Evolutionary conservation across 2,888 invertebrate species (phyloP), one percentile per base, ranked within the genome.

Genomic region (Pomacea canaliculata): DNA sequence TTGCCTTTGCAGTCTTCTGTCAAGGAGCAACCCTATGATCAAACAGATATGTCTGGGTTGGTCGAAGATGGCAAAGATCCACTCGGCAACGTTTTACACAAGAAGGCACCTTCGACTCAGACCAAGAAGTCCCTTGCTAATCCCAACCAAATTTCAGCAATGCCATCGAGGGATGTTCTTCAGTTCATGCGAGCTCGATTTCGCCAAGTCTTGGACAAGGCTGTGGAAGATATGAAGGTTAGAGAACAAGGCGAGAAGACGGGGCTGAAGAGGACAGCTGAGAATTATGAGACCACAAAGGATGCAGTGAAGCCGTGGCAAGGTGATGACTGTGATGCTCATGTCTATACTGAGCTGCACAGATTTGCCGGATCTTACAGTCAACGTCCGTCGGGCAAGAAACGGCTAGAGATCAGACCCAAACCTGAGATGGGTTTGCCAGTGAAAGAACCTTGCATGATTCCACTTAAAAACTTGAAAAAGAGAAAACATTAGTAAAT

Each of bases 131-230:
- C 74, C 7, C 62, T 74, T 68, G 60, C 68, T 19, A 67, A 60
- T 18, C 74, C 62, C 49, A 69, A 23, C 69, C 74, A 74, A 37
- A 69, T 74, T 12, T 23, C 59, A 56, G 59, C 37, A 0, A 83
- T 83, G 81, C 83, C 83, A 13, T 78, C 85, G 16, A 84, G 81
- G 75, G 84, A 85, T 56, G 81, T 81, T 72, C 78, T 86, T 48
- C 84, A 83, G 77, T 82, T 80, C 80, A 85, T 84, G 9, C 72
- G 86, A n/a, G 80, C 77, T 46, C 79, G 83, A 72, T 86, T 86
- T 76, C 77, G 71, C 70, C 69, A 82, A 68, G 80, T 82, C 13
- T 69, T 86, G 46, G 82, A 82, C 23, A 81, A 78, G 63, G 83
- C 86, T 62, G 80, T 84, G 8, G 81, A 83, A 76, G 77, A 66